Conservation (phyloP, 2,888 invertebrate genomes). For the Pseudococcus jackbeardsleyi region DNA sequence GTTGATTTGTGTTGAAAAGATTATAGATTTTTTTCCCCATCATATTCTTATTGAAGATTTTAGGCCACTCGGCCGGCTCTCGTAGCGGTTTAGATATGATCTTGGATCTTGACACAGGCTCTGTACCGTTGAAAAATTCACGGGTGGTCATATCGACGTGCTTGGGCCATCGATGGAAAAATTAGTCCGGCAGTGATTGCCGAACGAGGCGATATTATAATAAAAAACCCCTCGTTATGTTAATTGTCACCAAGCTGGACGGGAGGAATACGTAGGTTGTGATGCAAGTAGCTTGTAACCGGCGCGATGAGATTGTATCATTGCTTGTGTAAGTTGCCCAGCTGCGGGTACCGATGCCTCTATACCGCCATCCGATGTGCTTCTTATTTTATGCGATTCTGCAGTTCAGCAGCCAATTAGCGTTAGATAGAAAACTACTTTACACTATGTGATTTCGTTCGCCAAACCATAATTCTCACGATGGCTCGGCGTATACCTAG, state of each 20-base stretch:
- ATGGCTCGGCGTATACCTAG: background rate
- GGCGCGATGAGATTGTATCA: slow-evolving; percentile 50
- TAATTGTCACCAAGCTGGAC: slow-evolving; percentile 22
- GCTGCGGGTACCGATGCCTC: background rate
- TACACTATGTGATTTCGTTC: slow-evolving; percentile 53
- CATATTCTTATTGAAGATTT: background rate
- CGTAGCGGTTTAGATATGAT: slow-evolving; percentile 25
- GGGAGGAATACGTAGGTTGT: slow-evolving; percentile 31
- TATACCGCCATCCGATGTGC: slow-evolving; percentile 13
- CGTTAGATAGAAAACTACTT: slow-evolving; percentile 38
- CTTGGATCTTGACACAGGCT: background rate
- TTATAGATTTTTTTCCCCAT: slow-evolving; percentile 7
- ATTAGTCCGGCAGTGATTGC: background rate
- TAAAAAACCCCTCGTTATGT: slow-evolving; percentile 23
- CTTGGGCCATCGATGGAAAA: background rate
- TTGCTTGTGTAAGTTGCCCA: slow-evolving; percentile 33
- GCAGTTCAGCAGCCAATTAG: slow-evolving; percentile 49
- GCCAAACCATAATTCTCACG: slow-evolving; percentile 54
- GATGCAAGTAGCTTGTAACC: slow-evolving; percentile 48
- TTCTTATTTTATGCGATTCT: slow-evolving; percentile 39
- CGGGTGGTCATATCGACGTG: slow-evolving; percentile 12
- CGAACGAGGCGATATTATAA: background rate
- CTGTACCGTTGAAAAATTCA: background rate
- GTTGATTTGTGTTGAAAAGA: background rate
- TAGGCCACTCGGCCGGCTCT: slow-evolving; percentile 2